Conservation (phyloP, 1,140 invertebrate species). For the Drosophila seguyi region DNA sequence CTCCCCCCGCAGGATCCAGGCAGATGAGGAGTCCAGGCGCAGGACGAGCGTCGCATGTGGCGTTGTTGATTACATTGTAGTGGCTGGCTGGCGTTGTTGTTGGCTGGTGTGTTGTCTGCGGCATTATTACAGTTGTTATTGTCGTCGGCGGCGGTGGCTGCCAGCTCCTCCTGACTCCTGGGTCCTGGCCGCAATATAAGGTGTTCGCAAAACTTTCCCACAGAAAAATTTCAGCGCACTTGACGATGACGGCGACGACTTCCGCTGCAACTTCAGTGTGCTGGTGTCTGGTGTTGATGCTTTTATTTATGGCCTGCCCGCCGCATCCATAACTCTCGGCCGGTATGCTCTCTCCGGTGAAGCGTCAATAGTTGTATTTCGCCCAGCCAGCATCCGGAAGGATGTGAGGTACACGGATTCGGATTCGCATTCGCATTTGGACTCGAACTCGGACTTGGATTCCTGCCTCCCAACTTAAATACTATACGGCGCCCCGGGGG, state of each 20-base stretch:
- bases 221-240: constrained; percentile 72
- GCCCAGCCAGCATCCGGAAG: constrained; percentile 43
- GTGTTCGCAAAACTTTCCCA: constrained; percentile 75
- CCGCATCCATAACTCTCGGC: constrained; percentile 55
- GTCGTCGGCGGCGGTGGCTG: constrained; percentile 30
- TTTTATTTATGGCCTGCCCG: constrained; percentile 64
- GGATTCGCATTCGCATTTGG: constrained; percentile 1
- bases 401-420: constrained; percentile 65
- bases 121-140: constrained; percentile 79
- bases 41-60: constrained; percentile 67
- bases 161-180: constrained; percentile 5
- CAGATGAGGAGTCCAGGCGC: constrained; percentile 5
- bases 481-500: constrained; percentile 52
- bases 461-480: constrained; percentile 61
- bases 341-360: constrained; percentile 48
- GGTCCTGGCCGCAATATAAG: constrained; percentile 54
- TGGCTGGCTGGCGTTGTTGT: constrained; percentile 45
- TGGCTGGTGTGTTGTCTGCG: constrained; percentile 73
- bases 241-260: constrained; percentile 73
- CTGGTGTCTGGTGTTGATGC: constrained; percentile 79
- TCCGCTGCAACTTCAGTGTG: constrained; percentile 74
- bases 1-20: not conserved
- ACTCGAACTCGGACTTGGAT: constrained; percentile 15
- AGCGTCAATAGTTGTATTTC: constrained; percentile 80
- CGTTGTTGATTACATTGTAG: constrained; percentile 77